Evolutionary conservation across 1,140 invertebrate species (phyloP).

Genomic region (Magallana gigas): DNA sequence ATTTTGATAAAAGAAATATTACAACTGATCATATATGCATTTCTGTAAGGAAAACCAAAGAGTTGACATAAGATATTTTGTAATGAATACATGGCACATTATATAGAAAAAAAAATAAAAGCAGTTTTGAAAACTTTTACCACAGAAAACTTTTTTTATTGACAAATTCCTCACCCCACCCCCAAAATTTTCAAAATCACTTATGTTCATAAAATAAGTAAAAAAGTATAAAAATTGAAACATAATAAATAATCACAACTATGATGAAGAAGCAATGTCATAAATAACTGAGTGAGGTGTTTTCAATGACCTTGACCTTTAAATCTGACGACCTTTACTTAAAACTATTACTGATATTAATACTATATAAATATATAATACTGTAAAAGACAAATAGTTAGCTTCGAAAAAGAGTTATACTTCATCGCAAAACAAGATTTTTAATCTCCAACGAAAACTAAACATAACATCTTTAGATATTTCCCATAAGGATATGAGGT

Average conservation of each 20-base stretch:
- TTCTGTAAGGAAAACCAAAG: not conserved
- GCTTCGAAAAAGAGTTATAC: too few species aligned
- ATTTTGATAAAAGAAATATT: not conserved
- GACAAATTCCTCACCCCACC: constrained; percentile 11
- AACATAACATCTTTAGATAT: too few species aligned
- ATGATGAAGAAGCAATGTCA: not conserved
- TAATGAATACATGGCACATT: not conserved
- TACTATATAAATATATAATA: too few species aligned
- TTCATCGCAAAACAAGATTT: too few species aligned
- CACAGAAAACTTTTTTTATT: not conserved
- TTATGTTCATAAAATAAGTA: not conserved
- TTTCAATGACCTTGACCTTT: constrained; percentile 21
- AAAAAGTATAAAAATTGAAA: too few species aligned
- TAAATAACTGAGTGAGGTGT: not conserved
- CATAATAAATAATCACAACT: not conserved
- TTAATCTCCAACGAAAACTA: too few species aligned
- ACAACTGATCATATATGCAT: not conserved
- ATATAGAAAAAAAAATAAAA: constrained; percentile 8
- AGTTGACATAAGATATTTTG: not conserved
- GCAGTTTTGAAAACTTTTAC: not conserved
- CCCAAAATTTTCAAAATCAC: not conserved
- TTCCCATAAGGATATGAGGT: too few species aligned
- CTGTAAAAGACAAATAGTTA: too few species aligned
- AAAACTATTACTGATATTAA: too few species aligned
- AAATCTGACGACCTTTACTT: not conserved